phyloP scores from a whole-genome alignment of 1,140 invertebrate species.

The Drosophila arizonae region DNA sequence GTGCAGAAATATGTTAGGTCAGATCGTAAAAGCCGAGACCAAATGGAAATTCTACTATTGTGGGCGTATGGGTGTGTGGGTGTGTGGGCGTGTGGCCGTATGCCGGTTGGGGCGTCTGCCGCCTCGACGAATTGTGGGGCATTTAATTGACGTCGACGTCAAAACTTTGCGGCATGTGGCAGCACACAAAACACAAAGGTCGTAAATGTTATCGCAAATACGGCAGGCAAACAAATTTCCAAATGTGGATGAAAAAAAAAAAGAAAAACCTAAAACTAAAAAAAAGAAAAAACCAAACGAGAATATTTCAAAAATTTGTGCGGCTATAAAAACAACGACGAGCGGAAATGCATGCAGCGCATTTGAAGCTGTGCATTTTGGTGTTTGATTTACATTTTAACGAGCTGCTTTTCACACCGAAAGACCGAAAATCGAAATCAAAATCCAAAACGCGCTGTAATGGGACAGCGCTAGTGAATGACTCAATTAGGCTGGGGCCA shows the following conservation, averaged over 20 bases:
- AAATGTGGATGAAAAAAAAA: slow-evolving; percentile 59
- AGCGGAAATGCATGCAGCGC: slow-evolving; percentile 43
- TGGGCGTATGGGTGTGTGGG: slow-evolving; percentile 50
- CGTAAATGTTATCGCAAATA: slow-evolving; percentile 75
- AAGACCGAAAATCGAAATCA: slow-evolving; percentile 25
- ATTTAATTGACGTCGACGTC: slow-evolving; percentile 70
- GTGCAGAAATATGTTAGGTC: slow-evolving; percentile 74
- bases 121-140: slow-evolving; percentile 29
- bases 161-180: slow-evolving; percentile 47
- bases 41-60: slow-evolving; percentile 65
- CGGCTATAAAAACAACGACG: slow-evolving; percentile 48
- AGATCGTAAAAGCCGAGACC: slow-evolving; percentile 59
- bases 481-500: slow-evolving; percentile 66
- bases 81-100: slow-evolving; percentile 3
- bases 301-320: slow-evolving; percentile 63
- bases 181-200: slow-evolving; percentile 60
- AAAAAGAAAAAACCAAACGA: slow-evolving; percentile 40
- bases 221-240: slow-evolving; percentile 59
- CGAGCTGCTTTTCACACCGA: slow-evolving; percentile 56
- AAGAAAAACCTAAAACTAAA: slow-evolving; percentile 17
- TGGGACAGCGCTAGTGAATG: slow-evolving; percentile 67
- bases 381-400: slow-evolving; percentile 69
- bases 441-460: slow-evolving; percentile 53
- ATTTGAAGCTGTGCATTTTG: slow-evolving; percentile 21
- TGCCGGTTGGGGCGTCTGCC: slow-evolving; percentile 15